Conservation (phyloP, 1,140 invertebrate genomes). For the Cyrtorhinus lividipennis region DNA sequence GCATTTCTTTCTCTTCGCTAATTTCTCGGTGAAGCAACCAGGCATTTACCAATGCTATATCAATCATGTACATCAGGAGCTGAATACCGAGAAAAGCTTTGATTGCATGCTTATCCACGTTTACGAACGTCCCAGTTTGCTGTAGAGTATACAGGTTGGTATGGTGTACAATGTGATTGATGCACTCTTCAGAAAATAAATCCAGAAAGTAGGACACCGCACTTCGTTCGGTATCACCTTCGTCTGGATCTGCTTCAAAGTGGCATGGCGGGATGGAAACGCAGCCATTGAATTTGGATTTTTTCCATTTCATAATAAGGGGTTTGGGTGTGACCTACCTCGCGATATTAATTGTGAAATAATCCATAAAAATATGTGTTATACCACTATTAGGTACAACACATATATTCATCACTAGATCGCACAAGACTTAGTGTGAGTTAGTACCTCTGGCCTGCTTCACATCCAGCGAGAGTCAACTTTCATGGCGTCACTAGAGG, state of each 20-base stretch:
- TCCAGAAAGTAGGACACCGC: background rate
- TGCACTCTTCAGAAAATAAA: background rate
- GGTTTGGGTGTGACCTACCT: background rate
- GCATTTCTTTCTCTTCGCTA: too few relatives aligned
- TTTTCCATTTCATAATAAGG: background rate
- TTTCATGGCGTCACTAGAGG: too few relatives aligned
- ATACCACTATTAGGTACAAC: too few relatives aligned
- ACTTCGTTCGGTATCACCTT: background rate
- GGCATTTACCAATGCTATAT: too few relatives aligned
- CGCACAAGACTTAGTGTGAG: too few relatives aligned
- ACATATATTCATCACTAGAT: too few relatives aligned
- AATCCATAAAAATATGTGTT: too few relatives aligned
- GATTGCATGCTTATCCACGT: background rate
- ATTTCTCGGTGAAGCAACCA: too few relatives aligned
- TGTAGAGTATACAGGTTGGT: background rate
- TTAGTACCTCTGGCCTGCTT: too few relatives aligned
- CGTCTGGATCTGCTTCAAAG: background rate
- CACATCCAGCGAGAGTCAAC: too few relatives aligned
- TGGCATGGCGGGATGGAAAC: background rate
- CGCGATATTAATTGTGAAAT: too few relatives aligned
- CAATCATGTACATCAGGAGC: background rate
- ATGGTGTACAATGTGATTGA: background rate
- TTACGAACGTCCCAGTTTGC: background rate
- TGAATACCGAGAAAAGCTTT: background rate
- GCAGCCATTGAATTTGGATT: background rate